Evolutionary conservation across 2,888 invertebrate genomes (phyloP), one percentile per base, ranked within the genome.

Genomic region (Rhynchonema sp.): DNA sequence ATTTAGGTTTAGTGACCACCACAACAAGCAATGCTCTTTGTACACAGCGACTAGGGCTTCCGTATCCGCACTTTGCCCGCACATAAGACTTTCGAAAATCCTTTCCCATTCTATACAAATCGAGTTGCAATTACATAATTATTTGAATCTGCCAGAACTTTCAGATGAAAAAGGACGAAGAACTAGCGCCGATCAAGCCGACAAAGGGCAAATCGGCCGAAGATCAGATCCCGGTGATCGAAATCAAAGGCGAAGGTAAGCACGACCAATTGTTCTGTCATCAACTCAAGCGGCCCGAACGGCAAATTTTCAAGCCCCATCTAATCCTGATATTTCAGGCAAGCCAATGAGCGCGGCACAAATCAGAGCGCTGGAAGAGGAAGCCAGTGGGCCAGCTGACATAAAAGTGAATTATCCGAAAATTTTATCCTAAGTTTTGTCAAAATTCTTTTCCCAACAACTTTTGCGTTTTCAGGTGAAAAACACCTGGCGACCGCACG

Each of bases 331-430:
- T n/a, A n/a, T n/a, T n/a, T n/a, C n/a, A n/a, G 55, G 55, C 55
- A 71, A 71, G 62, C 72, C 72, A 29, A 72, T 72, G 72, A 68
- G 68, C 6, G 65, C 72, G 1, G 71, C 70, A 13, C 72, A 72
- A 61, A 72, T 72, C 55, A 60, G 72, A 23, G 66, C 67, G 29
- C 59, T 72, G 38, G 72, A 72, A 60, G 60, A 61, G 52, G 62
- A 60, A 46, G 29, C 25, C 9, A 20, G 17, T 3, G 52, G 65
- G 38, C 70, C 70, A n/a, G 53, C 70, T 52, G 69, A 72, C 62
- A 70, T 72, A 46, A 70, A 68, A 63, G 67, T 69, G 25, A 55
- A 1, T 23, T 1, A 13, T 55, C 30, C 6, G 17, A 3, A 3
- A 28, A 17, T 17, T n/a, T 20, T 3, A 61, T 58, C 2, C 25